phyloP scores from a whole-genome alignment of 2,888 invertebrate species.

The Gerosis bhagava region DNA sequence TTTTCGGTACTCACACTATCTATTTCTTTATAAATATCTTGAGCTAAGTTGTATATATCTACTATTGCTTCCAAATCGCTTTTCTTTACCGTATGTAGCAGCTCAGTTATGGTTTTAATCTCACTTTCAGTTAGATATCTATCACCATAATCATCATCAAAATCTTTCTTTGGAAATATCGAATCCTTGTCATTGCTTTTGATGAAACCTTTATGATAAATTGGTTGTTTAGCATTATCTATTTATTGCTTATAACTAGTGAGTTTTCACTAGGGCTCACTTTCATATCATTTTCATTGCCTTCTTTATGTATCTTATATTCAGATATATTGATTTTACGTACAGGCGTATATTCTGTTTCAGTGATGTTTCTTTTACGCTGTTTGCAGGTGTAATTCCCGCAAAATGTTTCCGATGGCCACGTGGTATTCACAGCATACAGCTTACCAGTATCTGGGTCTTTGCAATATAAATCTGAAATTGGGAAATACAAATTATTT shows the following conservation, averaged over 20 bases:
- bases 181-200: slow-evolving; percentile 24
- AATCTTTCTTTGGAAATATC: slow-evolving; percentile 21
- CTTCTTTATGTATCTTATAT: slow-evolving; percentile 25
- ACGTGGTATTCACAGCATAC: slow-evolving; percentile 61
- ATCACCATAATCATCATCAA: too few species aligned
- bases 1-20: slow-evolving; percentile 43
- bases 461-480: slow-evolving; percentile 68
- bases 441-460: slow-evolving; percentile 71
- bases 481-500: slow-evolving; percentile 5
- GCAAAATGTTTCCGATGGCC: slow-evolving; percentile 66
- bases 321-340: slow-evolving; percentile 47
- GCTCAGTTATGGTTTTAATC: slow-evolving; percentile 56
- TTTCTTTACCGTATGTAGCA: slow-evolving; percentile 62
- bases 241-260: slow-evolving; percentile 32
- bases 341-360: slow-evolving; percentile 40
- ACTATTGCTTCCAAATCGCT: slow-evolving; percentile 69
- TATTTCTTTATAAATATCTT: slow-evolving; percentile 68
- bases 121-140: slow-evolving; percentile 62
- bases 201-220: slow-evolving; percentile 24
- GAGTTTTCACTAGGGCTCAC: slow-evolving; percentile 34
- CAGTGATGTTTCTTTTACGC: slow-evolving; percentile 44
- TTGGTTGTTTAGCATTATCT: slow-evolving; percentile 24
- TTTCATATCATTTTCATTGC: slow-evolving; percentile 30
- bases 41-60: slow-evolving; percentile 68
- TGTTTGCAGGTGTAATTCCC: slow-evolving; percentile 72